Evolutionary conservation across 2,888 invertebrate genomes (phyloP).

Genomic region (Tortrix viridana): DNA sequence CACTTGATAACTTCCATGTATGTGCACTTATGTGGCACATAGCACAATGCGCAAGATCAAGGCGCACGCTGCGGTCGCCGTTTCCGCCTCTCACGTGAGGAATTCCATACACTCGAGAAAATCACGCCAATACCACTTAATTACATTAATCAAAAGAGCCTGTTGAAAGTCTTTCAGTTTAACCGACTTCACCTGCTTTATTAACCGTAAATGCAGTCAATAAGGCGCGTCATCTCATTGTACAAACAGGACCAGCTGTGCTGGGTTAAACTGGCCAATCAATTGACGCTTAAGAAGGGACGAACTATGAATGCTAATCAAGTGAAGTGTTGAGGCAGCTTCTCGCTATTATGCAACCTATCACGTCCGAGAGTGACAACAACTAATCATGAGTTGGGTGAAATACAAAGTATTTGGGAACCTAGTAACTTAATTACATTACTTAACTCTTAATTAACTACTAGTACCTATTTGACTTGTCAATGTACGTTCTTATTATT

Average conservation of each 20-base stretch:
- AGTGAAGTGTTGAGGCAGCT: slow-evolving; percentile 2
- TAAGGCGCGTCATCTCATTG: slow-evolving; percentile 3
- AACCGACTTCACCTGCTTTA: not conserved
- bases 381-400: not conserved
- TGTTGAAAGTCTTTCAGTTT: slow-evolving; percentile 38
- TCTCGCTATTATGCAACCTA: slow-evolving; percentile 11
- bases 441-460: slow-evolving; percentile 1
- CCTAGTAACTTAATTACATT: not conserved
- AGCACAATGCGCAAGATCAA: slow-evolving; percentile 68
- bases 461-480: too few species aligned
- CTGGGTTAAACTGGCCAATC: slow-evolving; percentile 24
- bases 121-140: slow-evolving; percentile 54
- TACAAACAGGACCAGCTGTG: slow-evolving; percentile 10
- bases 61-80: slow-evolving; percentile 61
- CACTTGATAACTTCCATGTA: slow-evolving; percentile 58
- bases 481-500: too few species aligned
- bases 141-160: slow-evolving; percentile 45
- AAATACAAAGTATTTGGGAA: not conserved
- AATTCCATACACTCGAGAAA: slow-evolving; percentile 58
- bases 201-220: slow-evolving; percentile 5
- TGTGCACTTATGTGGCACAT: slow-evolving; percentile 30
- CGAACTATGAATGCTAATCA: slow-evolving; percentile 31
- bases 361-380: slow-evolving; percentile 4
- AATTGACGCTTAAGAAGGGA: slow-evolving; percentile 18
- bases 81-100: slow-evolving; percentile 71